These are phyloP conservation scores for Polylopha cassiicola DNA, from an alignment of 2,888 invertebrate species.

Conservation along the genomic window DNA sequence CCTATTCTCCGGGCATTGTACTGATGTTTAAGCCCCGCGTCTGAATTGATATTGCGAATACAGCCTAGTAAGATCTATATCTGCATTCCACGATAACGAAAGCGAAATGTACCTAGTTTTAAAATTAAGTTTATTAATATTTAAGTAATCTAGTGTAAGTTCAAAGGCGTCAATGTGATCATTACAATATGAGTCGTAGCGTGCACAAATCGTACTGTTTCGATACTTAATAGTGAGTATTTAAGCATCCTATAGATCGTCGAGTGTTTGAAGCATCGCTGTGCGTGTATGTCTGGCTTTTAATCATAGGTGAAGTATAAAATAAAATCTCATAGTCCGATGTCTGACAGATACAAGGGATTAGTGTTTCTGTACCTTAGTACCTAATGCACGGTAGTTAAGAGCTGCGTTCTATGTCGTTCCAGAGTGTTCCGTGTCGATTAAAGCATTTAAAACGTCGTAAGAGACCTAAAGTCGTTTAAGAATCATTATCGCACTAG, in stretches of 20 bases:
- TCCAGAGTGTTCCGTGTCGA: constrained; percentile 12
- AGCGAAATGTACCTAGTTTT: constrained; percentile 62
- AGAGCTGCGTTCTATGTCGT: constrained; percentile 34
- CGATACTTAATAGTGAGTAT: constrained; percentile 49
- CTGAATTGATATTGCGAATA: constrained; percentile 48
- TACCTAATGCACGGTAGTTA: constrained; percentile 53
- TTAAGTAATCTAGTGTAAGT: constrained; percentile 57
- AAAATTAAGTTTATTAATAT: constrained; percentile 50
- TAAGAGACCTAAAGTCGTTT: constrained; percentile 7
- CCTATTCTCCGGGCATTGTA: constrained; percentile 65
- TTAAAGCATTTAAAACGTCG: constrained; percentile 19
- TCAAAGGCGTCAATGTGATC: constrained; percentile 72
- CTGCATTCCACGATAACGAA: constrained; percentile 71
- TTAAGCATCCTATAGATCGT: constrained; percentile 66
- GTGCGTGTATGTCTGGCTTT: constrained; percentile 68
- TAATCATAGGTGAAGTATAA: constrained; percentile 47
- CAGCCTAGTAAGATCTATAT: constrained; percentile 59
- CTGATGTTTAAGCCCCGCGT: constrained; percentile 62
- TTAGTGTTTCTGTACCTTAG: constrained; percentile 45
- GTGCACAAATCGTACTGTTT: constrained; percentile 70
- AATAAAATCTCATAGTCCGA: constrained; percentile 59
- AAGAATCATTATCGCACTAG: no score
- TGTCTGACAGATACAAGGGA: constrained; percentile 62
- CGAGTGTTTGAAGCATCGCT: constrained; percentile 65
- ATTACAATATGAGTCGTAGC: constrained; percentile 66